Evolutionary conservation across 2,888 invertebrate species (phyloP), one percentile per base, ranked within the genome.

Genomic region (Odontocerum albicorne): DNA sequence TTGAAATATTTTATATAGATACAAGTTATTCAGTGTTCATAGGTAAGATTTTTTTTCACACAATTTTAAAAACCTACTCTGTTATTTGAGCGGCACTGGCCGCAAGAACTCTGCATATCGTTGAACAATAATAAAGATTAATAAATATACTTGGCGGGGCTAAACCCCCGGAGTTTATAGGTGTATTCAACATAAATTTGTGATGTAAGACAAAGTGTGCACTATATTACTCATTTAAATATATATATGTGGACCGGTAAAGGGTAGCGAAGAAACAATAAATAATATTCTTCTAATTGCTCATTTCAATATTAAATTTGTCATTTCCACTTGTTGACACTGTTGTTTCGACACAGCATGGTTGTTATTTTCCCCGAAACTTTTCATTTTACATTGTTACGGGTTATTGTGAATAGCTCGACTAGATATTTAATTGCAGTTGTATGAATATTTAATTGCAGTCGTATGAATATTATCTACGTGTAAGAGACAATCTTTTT

Each of bases 81-180:
- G n/a, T n/a, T n/a, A n/a, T n/a, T n/a, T n/a, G n/a, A n/a, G n/a
- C n/a, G 27, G 10, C 27, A 7, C 27, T 4, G 4, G 69, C 72
- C 72, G 72, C 73, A 74, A 43, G 70, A 74, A 76, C 74, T 75
- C 77, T 74, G 77, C 78, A 78, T 78, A 78, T 78, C 78, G 56
- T 75, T 74, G 53, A 74, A 78, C 78, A 78, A 78, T 77, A 77
- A 77, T 73, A 75, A 75, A 75, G 74, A 71, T 73, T 73, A 70
- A 56, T 74, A 71, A 70, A 73, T 72, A 68, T 68, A 51, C 47
- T 43, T 33, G 17, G 35, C 42, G 35, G 51, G 27, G 43, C 31
- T 49, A 45, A 43, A 20, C 45, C 43, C 39, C 44, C 42, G 32
- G 32, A 53, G 44, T 17, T 32, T 40, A 55, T 42, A 47, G 35